phyloP scores from a whole-genome alignment of 2,797 vertebrate genomes.

The Phrynocephalus guinanensis region DNA sequence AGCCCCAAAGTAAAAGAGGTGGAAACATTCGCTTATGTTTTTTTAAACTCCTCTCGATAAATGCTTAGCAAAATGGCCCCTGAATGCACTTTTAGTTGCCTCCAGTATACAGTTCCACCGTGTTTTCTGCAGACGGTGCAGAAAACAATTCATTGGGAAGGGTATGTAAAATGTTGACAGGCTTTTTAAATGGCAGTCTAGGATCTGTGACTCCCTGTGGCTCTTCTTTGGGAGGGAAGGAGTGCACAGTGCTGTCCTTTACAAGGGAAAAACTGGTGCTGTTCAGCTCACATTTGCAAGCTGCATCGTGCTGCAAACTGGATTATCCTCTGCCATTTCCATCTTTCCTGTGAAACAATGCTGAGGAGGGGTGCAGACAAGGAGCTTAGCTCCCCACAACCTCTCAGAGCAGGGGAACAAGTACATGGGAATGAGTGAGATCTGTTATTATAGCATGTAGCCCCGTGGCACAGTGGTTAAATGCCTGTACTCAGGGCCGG shows the following conservation, averaged over 20 bases:
- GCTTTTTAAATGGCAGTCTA: constrained; percentile 34
- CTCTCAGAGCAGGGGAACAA: not conserved
- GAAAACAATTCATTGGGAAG: constrained; percentile 24
- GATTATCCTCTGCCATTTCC: constrained; percentile 23
- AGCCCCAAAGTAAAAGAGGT: not conserved
- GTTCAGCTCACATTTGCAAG: constrained; percentile 6
- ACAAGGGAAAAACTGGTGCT: not conserved
- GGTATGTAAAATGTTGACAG: constrained; percentile 30
- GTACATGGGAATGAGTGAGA: accelerated
- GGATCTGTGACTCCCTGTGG: constrained; percentile 13
- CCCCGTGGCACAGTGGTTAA: no score
- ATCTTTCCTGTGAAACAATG: constrained; percentile 10
- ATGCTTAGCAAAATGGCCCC: constrained; percentile 2
- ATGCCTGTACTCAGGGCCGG: no score
- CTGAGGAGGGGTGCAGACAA: not conserved
- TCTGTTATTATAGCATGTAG: not conserved
- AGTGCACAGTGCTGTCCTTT: not conserved
- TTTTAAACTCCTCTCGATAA: constrained; percentile 25
- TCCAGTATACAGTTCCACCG: constrained; percentile 3
- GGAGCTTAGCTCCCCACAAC: no score
- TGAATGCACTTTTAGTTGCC: constrained; percentile 16
- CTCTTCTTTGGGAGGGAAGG: not conserved
- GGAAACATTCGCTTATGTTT: constrained; percentile 11
- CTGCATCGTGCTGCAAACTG: constrained; percentile 18
- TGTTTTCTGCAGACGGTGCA: constrained; percentile 19